phyloP scores from a whole-genome alignment of 2,797 vertebrate genomes.

The Caiman crocodilus region DNA sequence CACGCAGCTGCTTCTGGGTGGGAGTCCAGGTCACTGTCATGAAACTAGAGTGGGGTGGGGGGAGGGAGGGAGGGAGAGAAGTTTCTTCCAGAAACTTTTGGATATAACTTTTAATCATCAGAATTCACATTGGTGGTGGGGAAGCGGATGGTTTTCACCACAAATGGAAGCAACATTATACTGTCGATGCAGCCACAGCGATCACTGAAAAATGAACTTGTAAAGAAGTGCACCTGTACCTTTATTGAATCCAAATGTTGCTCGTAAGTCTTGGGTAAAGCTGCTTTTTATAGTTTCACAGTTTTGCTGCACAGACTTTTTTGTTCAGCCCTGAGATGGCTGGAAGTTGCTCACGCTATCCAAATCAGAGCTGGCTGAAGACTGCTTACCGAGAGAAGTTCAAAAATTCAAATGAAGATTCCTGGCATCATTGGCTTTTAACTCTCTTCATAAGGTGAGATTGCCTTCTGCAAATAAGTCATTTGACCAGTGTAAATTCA shows the following conservation, averaged over 20 bases:
- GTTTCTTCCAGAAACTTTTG: background rate
- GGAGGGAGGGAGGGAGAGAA: no score
- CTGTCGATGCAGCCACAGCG: background rate
- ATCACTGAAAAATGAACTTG: fast-evolving
- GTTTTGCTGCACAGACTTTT: background rate
- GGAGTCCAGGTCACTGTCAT: background rate
- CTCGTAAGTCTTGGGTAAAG: background rate
- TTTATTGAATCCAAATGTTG: background rate
- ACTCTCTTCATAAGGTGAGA: background rate
- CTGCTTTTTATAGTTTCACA: background rate
- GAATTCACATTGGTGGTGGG: background rate
- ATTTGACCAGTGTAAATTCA: no score
- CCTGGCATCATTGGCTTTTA: background rate
- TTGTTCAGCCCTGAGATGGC: background rate
- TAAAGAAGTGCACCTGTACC: background rate
- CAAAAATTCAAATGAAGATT: background rate
- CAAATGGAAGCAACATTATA: background rate
- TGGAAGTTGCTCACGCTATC: background rate
- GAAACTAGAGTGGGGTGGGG: background rate
- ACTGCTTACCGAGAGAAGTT: constrained; percentile 30
- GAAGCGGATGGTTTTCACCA: background rate
- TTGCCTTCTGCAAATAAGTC: no score
- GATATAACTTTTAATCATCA: background rate
- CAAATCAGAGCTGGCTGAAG: constrained; percentile 11
- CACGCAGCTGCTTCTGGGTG: background rate